Base-by-base conservation (phyloP, 2,888 invertebrate species). In the Linnaemya vulpina region DNA sequence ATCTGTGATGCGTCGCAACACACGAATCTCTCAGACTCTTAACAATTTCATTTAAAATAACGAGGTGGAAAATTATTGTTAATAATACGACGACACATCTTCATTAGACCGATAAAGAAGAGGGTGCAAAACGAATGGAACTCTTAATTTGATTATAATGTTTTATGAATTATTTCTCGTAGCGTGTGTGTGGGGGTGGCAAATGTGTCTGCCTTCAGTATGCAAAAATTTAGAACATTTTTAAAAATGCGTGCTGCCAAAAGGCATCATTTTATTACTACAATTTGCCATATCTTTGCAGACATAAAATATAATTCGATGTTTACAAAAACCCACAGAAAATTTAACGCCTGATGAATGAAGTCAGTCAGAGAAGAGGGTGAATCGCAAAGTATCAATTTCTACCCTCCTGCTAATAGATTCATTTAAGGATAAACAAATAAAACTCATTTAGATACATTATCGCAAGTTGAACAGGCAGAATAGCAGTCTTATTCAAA, bases 381-480 rank as follows among this genome's bases (percentile, higher is more conserved):
- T 78, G 63, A 75, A 58, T 58, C 74, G 55, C n/a, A 40, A 53
- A 74, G 76, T 84, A 84, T 84, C 81, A 82, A 75, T 78, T 79
- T 82, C 74, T 73, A 71, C 67, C 77, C 80, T 67, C 78, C 35
- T 71, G 76, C 78, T 79, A 85, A 85, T 85, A 85, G 85, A 85
- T 79, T 79, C 82, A 82, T 85, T 85, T 85, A 68, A 85, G 82
- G 71, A 85, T 85, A 85, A 82, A 85, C 85, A 85, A 85, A 85
- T 82, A 85, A 85, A 85, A 85, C 82, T 85, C 82, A 79, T 85
- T 85, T 85, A 85, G 85, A 82, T 85, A 82, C 78, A 85, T 85
- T 82, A 85, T 85, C 85, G 75, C 85, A 82, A 85, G 82, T 75
- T 75, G 74, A 70, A 71, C 85, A 81, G 68, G 43, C 76, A 84